Percentiles rank a stretch among this genome's conserved stretches.
These are phyloP conservation scores for silkworm (Bombyx mori) DNA, from an alignment of 1,140 invertebrate genomes.

Conservation along the genomic window DNA sequence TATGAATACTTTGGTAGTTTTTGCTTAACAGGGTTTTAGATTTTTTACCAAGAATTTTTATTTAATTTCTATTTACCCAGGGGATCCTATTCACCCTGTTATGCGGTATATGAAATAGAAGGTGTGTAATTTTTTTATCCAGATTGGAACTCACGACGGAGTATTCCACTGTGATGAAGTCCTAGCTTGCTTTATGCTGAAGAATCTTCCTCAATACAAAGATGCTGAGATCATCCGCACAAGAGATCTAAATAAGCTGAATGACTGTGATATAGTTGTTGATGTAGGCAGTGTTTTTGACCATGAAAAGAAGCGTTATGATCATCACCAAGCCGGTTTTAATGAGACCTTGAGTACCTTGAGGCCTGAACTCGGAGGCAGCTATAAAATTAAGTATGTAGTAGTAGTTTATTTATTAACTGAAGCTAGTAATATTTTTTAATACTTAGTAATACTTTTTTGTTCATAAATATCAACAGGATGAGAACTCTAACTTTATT, in stretches of 20 bases:
- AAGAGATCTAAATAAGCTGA: slow-evolving; percentile 74
- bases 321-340: slow-evolving; percentile 93
- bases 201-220: slow-evolving; percentile 83
- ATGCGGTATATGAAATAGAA: no score
- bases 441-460: no score
- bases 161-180: slow-evolving; percentile 97
- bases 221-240: slow-evolving; percentile 88
- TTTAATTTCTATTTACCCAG: no score
- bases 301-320: slow-evolving; percentile 83
- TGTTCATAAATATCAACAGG: no score
- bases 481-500: no score
- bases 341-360: slow-evolving; percentile 72
- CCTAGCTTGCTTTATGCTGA: slow-evolving; percentile 93
- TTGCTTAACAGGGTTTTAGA: no score
- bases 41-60: no score
- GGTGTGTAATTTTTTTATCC: slow-evolving; percentile 11
- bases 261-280: slow-evolving; percentile 93
- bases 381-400: slow-evolving; percentile 71
- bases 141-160: slow-evolving; percentile 86
- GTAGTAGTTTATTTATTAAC: slow-evolving; percentile 5
- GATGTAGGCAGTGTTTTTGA: slow-evolving; percentile 96
- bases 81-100: no score
- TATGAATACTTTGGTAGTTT: no score
- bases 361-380: slow-evolving; percentile 66
- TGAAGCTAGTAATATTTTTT: slow-evolving; percentile 1